These are phyloP conservation scores for Acrocyrtus sp. DNA, from an alignment of 2,888 invertebrate species.

Conservation along the genomic window DNA sequence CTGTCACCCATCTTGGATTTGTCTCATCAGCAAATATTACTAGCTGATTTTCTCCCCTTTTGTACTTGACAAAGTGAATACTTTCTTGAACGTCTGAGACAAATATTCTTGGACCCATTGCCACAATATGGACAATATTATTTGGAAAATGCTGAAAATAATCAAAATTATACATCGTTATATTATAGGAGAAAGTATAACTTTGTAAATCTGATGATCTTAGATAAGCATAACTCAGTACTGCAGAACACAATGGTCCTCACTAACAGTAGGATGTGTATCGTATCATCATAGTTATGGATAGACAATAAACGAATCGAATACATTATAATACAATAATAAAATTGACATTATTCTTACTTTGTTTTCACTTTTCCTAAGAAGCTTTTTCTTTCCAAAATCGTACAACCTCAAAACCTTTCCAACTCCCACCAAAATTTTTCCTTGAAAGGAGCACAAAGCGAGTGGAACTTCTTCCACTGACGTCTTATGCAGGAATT, in stretches of 20 bases:
- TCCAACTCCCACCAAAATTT: slow-evolving; percentile 92
- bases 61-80: slow-evolving; percentile 94
- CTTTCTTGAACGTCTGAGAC: slow-evolving; percentile 98
- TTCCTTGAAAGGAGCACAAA: slow-evolving; percentile 90
- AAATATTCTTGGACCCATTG: slow-evolving; percentile 93
- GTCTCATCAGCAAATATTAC: slow-evolving; percentile 99
- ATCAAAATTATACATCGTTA: not conserved
- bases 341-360: slow-evolving; percentile 65
- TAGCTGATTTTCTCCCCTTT: slow-evolving; percentile 94
- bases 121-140: slow-evolving; percentile 91
- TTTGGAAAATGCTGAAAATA: slow-evolving; percentile 88
- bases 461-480: slow-evolving; percentile 93
- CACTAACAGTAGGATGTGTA: slow-evolving; percentile 39
- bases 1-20: slow-evolving; percentile 95
- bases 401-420: slow-evolving; percentile 93
- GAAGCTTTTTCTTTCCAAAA: slow-evolving; percentile 93
- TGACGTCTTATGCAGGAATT: slow-evolving; percentile 92
- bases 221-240: slow-evolving; percentile 51
- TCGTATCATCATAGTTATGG: slow-evolving; percentile 39
- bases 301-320: slow-evolving; percentile 1
- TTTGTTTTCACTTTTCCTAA: slow-evolving; percentile 98
- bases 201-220: too few relatives aligned
- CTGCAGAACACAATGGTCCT: slow-evolving; percentile 60
- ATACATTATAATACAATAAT: slow-evolving; percentile 29
- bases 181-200: not conserved